Evolutionary conservation across 2,888 invertebrate genomes (phyloP), one percentile per base, ranked within the genome.

Genomic region (Ceraclea dissimilis): DNA sequence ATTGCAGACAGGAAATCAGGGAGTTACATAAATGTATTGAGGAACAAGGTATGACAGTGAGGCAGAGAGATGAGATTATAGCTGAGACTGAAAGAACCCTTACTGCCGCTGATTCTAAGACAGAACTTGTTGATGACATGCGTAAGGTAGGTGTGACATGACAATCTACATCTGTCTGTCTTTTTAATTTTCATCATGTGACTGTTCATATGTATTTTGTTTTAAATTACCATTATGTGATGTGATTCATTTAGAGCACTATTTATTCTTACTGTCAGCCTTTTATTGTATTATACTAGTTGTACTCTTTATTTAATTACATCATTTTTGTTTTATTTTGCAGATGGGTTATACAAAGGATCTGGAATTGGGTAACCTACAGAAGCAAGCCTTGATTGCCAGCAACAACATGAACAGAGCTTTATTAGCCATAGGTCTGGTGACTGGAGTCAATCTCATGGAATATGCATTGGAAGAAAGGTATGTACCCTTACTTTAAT

Each of bases 331-430:
- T 50, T 54, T 16, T 54, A 34, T 46, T 22, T 31, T 19, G 1
- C 64, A 76, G 75, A 72, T 72, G 70, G 65, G 75, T 60, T 58
- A 65, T 2, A 67, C 64, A 54, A 73, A 72, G 47, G 77, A 76
- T 63, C 68, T 67, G 0, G 76, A 75, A 65, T 64, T 77, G 64
- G 72, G 72, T 0, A 64, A 67, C 17, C 75, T 73, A 73, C 77
- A 76, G 69, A 71, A 71, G 67, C 69, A 68, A 58, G 67, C 74
- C 0, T 62, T 77, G 58, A 71, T 72, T 65, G 68, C 70, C 54
- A 75, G 76, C 61, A 68, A 71, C 63, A 68, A 71, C 66, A 74
- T 74, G 69, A 73, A 74, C 59, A 73, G 74, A 64, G 69, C 67
- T 0, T 71, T 76, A 52, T 71, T 76, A 2, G 71, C 69, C 26